Conservation (phyloP, 2,113 vertebrate genomes). For the Microtus montanus region DNA sequence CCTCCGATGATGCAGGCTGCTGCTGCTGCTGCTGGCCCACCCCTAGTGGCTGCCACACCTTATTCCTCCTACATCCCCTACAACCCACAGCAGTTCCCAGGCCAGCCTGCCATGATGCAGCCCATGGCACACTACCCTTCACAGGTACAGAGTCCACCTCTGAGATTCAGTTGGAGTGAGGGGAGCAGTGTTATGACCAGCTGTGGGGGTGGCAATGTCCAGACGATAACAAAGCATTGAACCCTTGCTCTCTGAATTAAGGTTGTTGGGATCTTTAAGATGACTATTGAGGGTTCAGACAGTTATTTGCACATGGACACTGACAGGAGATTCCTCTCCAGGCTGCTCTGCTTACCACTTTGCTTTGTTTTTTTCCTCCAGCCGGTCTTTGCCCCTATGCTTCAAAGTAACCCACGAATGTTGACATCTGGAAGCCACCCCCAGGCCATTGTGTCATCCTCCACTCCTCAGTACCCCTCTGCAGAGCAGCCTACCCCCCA, state of each 20-base stretch:
- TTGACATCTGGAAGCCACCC: slow-evolving; percentile 91
- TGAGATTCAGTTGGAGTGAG: background rate
- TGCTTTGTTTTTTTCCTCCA: background rate
- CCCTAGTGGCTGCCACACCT: slow-evolving; percentile 92
- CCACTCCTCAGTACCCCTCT: slow-evolving; percentile 90
- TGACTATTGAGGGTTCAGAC: fast-evolving
- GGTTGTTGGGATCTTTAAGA: background rate
- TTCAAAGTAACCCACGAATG: slow-evolving; percentile 92
- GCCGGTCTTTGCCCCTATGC: slow-evolving; percentile 88
- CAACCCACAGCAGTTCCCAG: slow-evolving; percentile 92
- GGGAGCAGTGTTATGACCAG: background rate
- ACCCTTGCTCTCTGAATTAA: too few species aligned
- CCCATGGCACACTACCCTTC: slow-evolving; percentile 92
- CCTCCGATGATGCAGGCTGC: slow-evolving; percentile 92
- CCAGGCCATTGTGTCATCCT: slow-evolving; percentile 91
- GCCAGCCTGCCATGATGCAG: slow-evolving; percentile 92
- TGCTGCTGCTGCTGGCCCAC: slow-evolving; percentile 90
- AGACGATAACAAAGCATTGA: background rate
- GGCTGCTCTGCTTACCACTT: background rate
- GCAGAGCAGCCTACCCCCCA: slow-evolving; percentile 92
- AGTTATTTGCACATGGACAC: too few species aligned
- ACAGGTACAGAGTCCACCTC: slow-evolving; percentile 85
- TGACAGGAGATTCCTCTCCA: background rate
- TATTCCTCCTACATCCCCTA: slow-evolving; percentile 94
- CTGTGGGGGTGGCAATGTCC: background rate